These are phyloP conservation scores for Murina feae DNA, from an alignment of 2,113 vertebrate species.

Conservation along the genomic window DNA sequence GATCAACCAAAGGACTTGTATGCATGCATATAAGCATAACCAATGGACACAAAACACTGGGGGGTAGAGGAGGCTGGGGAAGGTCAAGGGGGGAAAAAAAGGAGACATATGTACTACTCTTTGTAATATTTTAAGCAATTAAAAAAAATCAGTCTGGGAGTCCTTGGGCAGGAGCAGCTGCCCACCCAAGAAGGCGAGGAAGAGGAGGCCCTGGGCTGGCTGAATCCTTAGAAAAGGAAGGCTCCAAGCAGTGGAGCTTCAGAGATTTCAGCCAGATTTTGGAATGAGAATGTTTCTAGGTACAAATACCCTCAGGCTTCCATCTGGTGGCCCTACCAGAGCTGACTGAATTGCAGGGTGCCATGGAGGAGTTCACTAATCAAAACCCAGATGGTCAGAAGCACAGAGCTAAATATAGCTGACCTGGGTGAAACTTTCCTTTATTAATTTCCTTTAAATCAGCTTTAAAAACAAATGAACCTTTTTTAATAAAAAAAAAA, in stretches of 20 bases:
- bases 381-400: neutral
- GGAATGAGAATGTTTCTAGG: neutral
- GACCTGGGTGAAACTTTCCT: constrained; percentile 10
- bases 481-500: too few species aligned
- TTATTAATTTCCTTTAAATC: constrained; percentile 28
- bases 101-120: too few species aligned
- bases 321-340: neutral
- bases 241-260: neutral
- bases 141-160: neutral
- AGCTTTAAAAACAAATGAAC: constrained; percentile 39
- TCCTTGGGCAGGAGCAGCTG: neutral
- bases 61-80: too few species aligned
- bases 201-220: neutral
- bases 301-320: neutral
- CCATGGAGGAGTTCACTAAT: neutral
- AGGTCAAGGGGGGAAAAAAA: too few species aligned
- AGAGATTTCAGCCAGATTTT: neutral
- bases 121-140: too few species aligned
- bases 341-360: neutral
- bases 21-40: too few species aligned
- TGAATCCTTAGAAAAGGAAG: neutral
- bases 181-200: neutral
- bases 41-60: too few species aligned
- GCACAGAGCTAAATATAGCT: neutral
- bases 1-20: too few species aligned